Evolutionary conservation across 2,797 vertebrate genomes (phyloP).

Genomic region (Syndactyla subalaris): DNA sequence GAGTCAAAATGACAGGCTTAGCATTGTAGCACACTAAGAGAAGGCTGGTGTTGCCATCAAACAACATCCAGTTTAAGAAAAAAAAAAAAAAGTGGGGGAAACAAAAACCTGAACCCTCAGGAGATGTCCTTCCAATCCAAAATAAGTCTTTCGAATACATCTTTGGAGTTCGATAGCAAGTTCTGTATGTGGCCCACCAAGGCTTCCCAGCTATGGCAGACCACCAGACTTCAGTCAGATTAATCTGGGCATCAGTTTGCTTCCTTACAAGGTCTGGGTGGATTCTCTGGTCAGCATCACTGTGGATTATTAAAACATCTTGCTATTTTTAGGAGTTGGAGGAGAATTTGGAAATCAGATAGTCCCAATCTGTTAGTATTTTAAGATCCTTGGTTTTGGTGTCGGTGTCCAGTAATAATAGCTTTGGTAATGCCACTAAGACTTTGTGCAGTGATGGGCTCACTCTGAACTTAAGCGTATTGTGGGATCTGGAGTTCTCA

Average conservation of each 20-base stretch:
- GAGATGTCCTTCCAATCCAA: neutral
- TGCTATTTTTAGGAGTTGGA: neutral
- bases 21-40: neutral
- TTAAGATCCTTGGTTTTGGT: neutral
- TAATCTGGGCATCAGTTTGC: neutral
- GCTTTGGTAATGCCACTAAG: neutral
- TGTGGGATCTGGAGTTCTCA: neutral
- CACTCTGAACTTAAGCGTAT: neutral
- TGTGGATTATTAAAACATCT: neutral
- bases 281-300: neutral
- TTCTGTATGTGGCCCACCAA: neutral
- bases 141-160: neutral
- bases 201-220: neutral
- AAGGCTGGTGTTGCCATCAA: neutral
- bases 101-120: neutral
- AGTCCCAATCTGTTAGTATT: neutral
- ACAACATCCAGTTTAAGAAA: neutral
- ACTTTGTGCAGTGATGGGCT: neutral
- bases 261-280: neutral
- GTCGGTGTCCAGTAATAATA: rapidly evolving
- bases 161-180: neutral
- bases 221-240: neutral
- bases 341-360: neutral
- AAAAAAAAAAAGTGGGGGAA: rapidly evolving
- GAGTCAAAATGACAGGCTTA: neutral